Evolutionary conservation across 2,113 vertebrate genomes (phyloP), one percentile per base, ranked within the genome.

Genomic region (Podocnemis expansa): DNA sequence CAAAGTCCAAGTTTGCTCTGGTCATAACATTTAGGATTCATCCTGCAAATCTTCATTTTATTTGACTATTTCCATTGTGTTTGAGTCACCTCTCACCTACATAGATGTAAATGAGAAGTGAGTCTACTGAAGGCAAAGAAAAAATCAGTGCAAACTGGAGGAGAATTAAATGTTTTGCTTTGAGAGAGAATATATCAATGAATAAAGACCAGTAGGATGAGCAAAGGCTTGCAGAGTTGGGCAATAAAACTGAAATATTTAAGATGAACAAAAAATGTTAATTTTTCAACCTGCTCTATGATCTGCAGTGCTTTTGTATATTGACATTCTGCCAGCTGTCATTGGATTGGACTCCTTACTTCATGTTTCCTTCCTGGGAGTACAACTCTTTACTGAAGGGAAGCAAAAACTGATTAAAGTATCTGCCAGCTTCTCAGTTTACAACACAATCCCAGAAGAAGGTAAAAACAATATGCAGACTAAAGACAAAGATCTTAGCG

Each of bases 321-420:
- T 4, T 84, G 80, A 27, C 27, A 70, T 80, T 89, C 73, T 87
- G 76, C 82, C 63, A 73, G 78, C 49, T 84, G 45, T 25, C 9
- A 47, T 55, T 82, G 54, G 31, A 78, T 89, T 93, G 60, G 80
- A 43, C 75, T 73, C 8, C 5, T 80, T 84, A 73, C 78, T 91
- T 88, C 19, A 29, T 80, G 12, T 83, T 89, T 82, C 90, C 11
- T 45, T 91, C 91, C 43, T 38, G 13, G 84, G 38, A 63, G 6
- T 52, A 58, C 56, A 0, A 1, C 47, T 5, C 60, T 12, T 7
- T 55, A 93, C 88, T 63, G 52, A 93, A 92, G 84, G 3, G n/a
- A 38, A 92, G n/a, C 1, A 52, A 38, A 93, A 76, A 54, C 45
- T 90, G 76, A 47, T 49, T 80, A 90, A 81, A 63, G 31, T 22